Percentiles rank a stretch among this genome's conserved stretches.
phyloP scores from a whole-genome alignment of 1,140 invertebrate genomes.

The Camponotus floridanus region DNA sequence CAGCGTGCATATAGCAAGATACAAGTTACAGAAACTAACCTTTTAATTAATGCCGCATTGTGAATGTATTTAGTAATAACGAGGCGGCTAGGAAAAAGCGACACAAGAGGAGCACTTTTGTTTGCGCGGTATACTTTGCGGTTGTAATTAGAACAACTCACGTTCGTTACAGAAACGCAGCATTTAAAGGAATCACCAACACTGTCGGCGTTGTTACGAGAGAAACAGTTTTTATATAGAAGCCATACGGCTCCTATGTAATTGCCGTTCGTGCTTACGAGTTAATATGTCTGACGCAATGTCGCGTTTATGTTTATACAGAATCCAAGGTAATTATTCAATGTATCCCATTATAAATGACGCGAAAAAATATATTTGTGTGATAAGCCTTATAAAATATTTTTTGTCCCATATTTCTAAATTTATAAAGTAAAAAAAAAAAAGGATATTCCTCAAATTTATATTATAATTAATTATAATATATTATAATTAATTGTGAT shows the following conservation, averaged over 20 bases:
- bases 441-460: not conserved
- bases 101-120: conserved; percentile 44
- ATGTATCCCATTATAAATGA: not conserved
- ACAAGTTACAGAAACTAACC: conserved; percentile 45
- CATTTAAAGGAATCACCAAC: conserved; percentile 41
- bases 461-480: too few species aligned
- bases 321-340: conserved; percentile 12
- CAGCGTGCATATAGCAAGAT: conserved; percentile 31
- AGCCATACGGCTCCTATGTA: not conserved
- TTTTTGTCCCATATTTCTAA: not conserved
- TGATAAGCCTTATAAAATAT: conserved; percentile 37
- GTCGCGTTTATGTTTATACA: conserved; percentile 25
- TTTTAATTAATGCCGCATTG: conserved; percentile 60
- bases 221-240: conserved; percentile 29
- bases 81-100: conserved; percentile 49
- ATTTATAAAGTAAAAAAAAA: not conserved
- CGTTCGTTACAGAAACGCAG: conserved; percentile 14
- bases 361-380: conserved; percentile 27
- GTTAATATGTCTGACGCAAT: not conserved
- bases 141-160: conserved; percentile 58
- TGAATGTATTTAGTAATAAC: conserved; percentile 61
- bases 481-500: too few species aligned
- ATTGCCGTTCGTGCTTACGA: conserved; percentile 36
- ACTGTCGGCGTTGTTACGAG: conserved; percentile 15
- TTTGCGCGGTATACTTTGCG: conserved; percentile 44